phyloP scores from a whole-genome alignment of 2,888 invertebrate species.

The Eulithis testata region DNA sequence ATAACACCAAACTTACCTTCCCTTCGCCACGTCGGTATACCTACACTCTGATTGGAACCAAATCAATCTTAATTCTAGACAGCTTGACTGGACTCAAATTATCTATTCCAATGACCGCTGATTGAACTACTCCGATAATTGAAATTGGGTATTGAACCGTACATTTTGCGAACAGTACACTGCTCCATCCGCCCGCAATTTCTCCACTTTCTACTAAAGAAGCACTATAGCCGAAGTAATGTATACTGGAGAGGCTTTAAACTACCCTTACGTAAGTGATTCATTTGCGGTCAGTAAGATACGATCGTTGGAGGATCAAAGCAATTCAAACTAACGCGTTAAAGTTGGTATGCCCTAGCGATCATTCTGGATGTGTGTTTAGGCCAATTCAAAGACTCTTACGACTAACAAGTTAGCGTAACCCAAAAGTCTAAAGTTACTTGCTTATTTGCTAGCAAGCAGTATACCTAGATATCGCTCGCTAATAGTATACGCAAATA shows the following conservation, averaged over 20 bases:
- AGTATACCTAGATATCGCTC: no score
- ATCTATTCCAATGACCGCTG: constrained; percentile 18
- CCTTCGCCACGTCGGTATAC: not conserved
- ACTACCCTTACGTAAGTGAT: constrained; percentile 3
- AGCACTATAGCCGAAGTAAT: no score
- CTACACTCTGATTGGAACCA: constrained; percentile 12
- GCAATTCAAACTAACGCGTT: constrained; percentile 3
- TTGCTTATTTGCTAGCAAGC: no score
- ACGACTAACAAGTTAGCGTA: no score
- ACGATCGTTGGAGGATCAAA: constrained; percentile 13
- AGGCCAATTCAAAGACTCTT: no score
- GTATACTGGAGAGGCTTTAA: not conserved
- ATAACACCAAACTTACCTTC: no score
- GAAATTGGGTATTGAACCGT: not conserved
- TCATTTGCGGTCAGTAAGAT: constrained; percentile 17
- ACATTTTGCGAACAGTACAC: not conserved
- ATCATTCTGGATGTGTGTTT: no score
- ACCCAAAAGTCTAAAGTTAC: no score
- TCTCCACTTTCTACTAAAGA: not conserved
- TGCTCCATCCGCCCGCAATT: not conserved
- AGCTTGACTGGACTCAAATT: constrained; percentile 18
- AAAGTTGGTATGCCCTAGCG: not conserved
- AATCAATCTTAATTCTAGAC: constrained; percentile 19
- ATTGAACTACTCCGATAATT: constrained; percentile 23
- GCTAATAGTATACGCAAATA: no score